These are phyloP conservation scores for Periophthalmus modestus DNA, from an alignment of 2,113 vertebrate genomes.

Conservation along the genomic window DNA sequence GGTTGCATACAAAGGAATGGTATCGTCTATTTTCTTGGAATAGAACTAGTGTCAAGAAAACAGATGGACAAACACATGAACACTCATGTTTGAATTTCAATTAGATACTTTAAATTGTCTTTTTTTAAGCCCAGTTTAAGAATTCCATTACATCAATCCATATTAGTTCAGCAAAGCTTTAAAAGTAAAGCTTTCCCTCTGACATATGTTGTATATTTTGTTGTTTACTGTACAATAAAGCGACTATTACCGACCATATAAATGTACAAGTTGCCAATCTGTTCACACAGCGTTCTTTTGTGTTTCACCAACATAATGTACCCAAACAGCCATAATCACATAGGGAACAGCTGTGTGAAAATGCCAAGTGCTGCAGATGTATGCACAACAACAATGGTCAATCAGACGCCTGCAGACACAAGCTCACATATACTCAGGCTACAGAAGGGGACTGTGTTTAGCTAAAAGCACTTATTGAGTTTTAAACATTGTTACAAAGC, in stretches of 20 bases:
- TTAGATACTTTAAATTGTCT: too few relatives aligned
- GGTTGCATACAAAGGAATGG: too few relatives aligned
- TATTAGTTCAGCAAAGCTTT: too few relatives aligned
- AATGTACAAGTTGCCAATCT: neutral
- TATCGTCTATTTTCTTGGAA: too few relatives aligned
- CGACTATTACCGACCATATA: neutral
- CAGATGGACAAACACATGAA: too few relatives aligned
- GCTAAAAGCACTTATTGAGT: too few relatives aligned
- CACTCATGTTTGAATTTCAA: too few relatives aligned
- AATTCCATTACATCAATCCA: too few relatives aligned
- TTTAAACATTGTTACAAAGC: neutral
- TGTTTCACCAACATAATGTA: neutral
- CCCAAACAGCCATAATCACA: neutral
- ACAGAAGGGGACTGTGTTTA: too few relatives aligned
- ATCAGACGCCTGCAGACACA: neutral
- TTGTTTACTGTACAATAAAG: neutral
- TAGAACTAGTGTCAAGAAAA: too few relatives aligned
- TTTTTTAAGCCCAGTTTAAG: too few relatives aligned
- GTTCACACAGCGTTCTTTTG: neutral
- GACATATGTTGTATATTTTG: neutral
- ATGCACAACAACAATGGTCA: neutral
- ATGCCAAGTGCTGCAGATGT: neutral
- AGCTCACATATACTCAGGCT: neutral
- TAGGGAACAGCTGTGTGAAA: neutral
- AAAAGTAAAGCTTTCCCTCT: too few relatives aligned